Evolutionary conservation across 2,113 vertebrate species (phyloP).

Genomic region (Puntigrus tetrazona): DNA sequence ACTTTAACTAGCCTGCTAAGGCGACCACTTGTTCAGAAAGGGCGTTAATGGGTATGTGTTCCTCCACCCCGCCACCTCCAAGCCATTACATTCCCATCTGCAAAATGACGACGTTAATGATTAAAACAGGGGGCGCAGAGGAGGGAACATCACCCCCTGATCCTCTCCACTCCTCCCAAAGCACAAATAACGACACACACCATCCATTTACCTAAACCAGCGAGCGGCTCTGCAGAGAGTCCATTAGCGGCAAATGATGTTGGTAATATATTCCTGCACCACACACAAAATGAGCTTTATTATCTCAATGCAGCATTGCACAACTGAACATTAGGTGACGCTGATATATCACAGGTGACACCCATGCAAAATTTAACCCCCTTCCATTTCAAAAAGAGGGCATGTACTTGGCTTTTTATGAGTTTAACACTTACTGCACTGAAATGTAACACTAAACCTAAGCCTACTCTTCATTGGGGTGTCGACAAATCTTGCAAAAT

Average conservation of each 20-base stretch:
- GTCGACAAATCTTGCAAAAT: too few species aligned
- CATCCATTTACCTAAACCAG: conserved; percentile 58
- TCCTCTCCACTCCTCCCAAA: conserved; percentile 47
- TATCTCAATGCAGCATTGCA: conserved; percentile 12
- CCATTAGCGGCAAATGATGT: conserved; percentile 56
- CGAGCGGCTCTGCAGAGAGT: conserved; percentile 50
- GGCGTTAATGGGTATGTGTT: conserved; percentile 55
- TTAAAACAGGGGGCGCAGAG: conserved; percentile 53
- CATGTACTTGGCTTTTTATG: background rate
- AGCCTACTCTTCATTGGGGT: too few species aligned
- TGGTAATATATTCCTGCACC: conserved; percentile 42
- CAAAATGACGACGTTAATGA: conserved; percentile 57
- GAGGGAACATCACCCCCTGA: conserved; percentile 50
- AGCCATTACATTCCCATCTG: conserved; percentile 56
- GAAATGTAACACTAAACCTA: background rate
- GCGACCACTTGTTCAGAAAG: conserved; percentile 55
- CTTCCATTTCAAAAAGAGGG: conserved; percentile 4
- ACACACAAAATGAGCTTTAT: conserved; percentile 27
- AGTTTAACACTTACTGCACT: background rate
- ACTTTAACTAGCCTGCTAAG: conserved; percentile 44
- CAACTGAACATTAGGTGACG: conserved; percentile 19
- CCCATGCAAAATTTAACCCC: background rate
- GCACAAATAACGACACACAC: conserved; percentile 52
- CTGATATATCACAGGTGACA: conserved; percentile 26
- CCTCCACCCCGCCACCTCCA: conserved; percentile 43